Evolutionary conservation across 2,797 vertebrate genomes (phyloP).

Genomic region (Hydrophis major): DNA sequence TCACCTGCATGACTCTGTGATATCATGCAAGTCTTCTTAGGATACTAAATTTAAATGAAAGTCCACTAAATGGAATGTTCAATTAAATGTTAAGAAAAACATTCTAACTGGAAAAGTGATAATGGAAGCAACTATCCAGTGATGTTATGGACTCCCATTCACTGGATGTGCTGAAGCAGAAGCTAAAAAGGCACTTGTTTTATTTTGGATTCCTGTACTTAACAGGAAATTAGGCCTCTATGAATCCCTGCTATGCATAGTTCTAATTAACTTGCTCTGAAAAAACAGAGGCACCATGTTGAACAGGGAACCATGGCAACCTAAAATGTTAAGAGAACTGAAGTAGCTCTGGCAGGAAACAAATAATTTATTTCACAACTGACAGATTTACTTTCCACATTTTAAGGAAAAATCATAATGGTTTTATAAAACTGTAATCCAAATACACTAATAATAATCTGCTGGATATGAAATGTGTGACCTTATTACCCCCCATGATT

Average conservation of each 20-base stretch:
- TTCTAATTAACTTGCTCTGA: background rate
- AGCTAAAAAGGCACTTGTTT: background rate
- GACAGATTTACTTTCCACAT: conserved; percentile 31
- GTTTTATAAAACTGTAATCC: conserved; percentile 40
- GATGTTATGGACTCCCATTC: background rate
- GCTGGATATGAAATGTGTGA: conserved; percentile 28
- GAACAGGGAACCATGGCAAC: background rate
- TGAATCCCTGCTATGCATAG: background rate
- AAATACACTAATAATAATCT: conserved; percentile 21
- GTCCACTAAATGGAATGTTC: background rate
- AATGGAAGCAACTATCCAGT: background rate
- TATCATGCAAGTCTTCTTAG: background rate
- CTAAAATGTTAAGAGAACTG: background rate
- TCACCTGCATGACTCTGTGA: background rate
- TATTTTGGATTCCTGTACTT: background rate
- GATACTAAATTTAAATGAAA: background rate
- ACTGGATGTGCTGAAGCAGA: background rate
- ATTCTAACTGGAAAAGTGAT: background rate
- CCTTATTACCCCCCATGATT: conserved; percentile 36
- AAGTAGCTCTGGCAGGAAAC: conserved; percentile 8
- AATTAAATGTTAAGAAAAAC: background rate
- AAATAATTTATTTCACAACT: conserved; percentile 30
- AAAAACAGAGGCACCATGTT: background rate
- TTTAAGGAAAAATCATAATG: conserved; percentile 29
- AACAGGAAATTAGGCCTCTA: background rate